Conservation (phyloP, 2,113 vertebrate genomes). For the Varanus salvator region DNA sequence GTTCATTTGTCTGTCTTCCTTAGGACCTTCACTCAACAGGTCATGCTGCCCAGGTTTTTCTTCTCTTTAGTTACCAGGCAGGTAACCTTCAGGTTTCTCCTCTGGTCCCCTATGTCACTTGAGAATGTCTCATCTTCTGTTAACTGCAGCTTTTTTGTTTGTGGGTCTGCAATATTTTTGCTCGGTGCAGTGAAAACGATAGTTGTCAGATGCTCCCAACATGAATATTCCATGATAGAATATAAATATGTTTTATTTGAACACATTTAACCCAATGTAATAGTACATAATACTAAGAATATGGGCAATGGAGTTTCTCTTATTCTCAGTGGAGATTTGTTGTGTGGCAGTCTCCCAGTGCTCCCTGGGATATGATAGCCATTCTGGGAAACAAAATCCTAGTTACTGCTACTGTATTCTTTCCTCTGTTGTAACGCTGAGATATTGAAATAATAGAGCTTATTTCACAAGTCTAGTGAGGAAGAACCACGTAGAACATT, state of each 20-base stretch:
- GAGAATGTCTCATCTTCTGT: background rate
- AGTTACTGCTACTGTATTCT: background rate
- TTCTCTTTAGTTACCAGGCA: background rate
- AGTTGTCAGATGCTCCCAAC: background rate
- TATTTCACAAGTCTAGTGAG: background rate
- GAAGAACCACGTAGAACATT: background rate
- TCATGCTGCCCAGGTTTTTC: background rate
- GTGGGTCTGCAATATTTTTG: background rate
- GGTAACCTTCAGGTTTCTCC: background rate
- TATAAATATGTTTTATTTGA: background rate
- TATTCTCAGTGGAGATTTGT: background rate
- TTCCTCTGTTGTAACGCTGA: background rate
- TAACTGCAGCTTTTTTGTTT: background rate
- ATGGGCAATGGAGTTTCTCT: background rate
- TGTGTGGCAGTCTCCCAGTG: background rate
- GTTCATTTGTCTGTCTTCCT: background rate
- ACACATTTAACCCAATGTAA: background rate
- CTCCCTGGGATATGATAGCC: background rate
- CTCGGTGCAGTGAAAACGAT: background rate
- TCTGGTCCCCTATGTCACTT: background rate
- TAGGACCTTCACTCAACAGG: background rate
- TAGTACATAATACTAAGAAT: no score
- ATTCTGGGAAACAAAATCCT: background rate
- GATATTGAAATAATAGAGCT: background rate
- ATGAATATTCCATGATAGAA: background rate